Evolutionary conservation across 2,888 invertebrate species (phyloP).

Genomic region (Stomorhina lunata): DNA sequence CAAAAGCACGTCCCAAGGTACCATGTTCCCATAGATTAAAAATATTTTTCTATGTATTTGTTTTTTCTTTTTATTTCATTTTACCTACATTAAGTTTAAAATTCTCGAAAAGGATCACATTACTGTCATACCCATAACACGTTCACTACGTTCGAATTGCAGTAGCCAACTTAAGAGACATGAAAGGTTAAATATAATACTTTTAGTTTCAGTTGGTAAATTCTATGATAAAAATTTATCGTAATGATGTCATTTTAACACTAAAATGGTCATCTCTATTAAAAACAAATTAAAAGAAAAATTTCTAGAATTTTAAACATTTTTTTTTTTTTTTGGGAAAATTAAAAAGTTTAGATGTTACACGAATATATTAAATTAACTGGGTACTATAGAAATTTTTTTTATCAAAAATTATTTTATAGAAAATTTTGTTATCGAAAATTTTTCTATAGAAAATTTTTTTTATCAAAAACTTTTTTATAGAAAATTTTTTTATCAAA

Average conservation of each 20-base stretch:
- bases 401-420: too few species aligned
- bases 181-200: neutral
- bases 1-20: slow-evolving; percentile 1
- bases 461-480: too few species aligned
- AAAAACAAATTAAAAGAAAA: neutral
- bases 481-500: too few species aligned
- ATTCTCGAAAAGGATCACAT: slow-evolving; percentile 19
- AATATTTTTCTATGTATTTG: neutral
- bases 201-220: neutral
- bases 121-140: slow-evolving; percentile 11
- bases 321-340: too few species aligned
- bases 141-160: neutral
- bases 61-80: neutral
- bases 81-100: neutral
- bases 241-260: neutral
- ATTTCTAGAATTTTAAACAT: neutral
- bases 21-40: neutral
- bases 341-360: too few species aligned
- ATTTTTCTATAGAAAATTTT: neutral
- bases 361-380: too few species aligned
- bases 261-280: neutral
- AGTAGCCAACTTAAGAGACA: neutral
- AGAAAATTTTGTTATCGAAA: too few species aligned
- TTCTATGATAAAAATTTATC: neutral
- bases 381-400: too few species aligned